Base-by-base conservation (phyloP, 2,113 vertebrate genomes). In the Calonectris borealis region DNA sequence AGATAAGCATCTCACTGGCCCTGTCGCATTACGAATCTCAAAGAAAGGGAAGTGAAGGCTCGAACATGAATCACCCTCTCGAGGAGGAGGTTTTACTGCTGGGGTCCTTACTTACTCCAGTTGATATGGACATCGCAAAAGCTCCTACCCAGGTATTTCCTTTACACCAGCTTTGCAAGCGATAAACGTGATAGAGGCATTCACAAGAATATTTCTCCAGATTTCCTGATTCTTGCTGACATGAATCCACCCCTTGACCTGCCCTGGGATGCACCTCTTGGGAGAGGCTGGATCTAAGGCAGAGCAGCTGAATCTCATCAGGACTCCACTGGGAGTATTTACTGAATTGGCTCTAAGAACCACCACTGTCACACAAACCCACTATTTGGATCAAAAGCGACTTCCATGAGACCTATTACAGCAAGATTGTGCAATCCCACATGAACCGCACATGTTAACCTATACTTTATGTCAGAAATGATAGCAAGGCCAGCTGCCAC, bases 391-490 rank as follows among this genome's bases (percentile, higher is more conserved):
- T 7, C 81, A 42, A 18, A 36, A 54, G 25, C 27, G 26, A 10
- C 73, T 51, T 84, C 6, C 75, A 29, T 0, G 0, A 69, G 76
- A 27, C 11, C n/a, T 60, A 3, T 3, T 52, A 4, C 24, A 71
- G 72, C 29, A 25, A 32, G 26, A 48, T 7, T 32, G 61, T 29
- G 71, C 58, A 55, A 64, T 21, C 49, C 77, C 44, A 1, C 17
- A 1, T 0, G 49, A 83, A 40, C 22, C 2, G 3, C 64, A 6
- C 21, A 6, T 0, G 13, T 27, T 11, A 64, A n/a, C 14, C n/a
- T 82, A 6, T 2, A 2, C 2, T 10, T 25, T 3, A 8, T 2
- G 48, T 8, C 3, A 31, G 71, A 7, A 58, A 11, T 2, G 32
- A 34, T 1, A 51, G 61, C 57, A 32, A 57, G 46, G 40, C 61